Conservation (phyloP, 64 coral and sea anemone species). For the Pocillopora damicornis region DNA sequence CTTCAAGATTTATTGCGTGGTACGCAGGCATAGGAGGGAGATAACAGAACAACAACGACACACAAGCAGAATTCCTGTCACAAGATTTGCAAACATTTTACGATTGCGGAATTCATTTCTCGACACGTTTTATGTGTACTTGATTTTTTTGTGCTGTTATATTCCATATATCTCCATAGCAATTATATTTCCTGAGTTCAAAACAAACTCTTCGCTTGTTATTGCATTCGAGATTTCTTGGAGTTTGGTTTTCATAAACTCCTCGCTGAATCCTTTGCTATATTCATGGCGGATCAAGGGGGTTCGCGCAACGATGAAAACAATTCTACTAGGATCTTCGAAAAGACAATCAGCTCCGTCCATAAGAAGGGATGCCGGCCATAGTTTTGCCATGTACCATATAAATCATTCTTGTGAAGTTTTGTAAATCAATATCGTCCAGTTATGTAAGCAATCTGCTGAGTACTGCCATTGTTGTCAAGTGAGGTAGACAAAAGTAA, state of each 20-base stretch:
- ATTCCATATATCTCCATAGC: not conserved
- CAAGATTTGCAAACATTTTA: not conserved
- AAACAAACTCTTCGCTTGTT: not conserved
- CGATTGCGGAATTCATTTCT: not conserved
- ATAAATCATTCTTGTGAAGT: not conserved
- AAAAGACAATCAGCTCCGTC: not conserved
- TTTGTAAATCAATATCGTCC: not conserved
- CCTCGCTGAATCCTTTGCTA: not conserved
- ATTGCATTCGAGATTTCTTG: constrained; percentile 14
- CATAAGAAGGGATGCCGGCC: not conserved
- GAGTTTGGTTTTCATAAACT: not conserved
- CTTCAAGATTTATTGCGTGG: not conserved
- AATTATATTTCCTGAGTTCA: not conserved
- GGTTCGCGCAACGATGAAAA: not conserved
- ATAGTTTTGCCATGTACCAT: not conserved
- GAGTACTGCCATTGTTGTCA: no score
- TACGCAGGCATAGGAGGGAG: not conserved
- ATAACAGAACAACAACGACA: not conserved
- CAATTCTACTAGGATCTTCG: not conserved
- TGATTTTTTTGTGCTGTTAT: not conserved
- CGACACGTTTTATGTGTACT: not conserved
- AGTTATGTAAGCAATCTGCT: no score
- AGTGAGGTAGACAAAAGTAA: no score
- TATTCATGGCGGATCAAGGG: not conserved
- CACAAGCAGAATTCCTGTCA: not conserved